Percentiles rank a stretch among this genome's conserved stretches.
Conservation (phyloP, 2,888 invertebrate species). For the Chloromyia formosa region DNA sequence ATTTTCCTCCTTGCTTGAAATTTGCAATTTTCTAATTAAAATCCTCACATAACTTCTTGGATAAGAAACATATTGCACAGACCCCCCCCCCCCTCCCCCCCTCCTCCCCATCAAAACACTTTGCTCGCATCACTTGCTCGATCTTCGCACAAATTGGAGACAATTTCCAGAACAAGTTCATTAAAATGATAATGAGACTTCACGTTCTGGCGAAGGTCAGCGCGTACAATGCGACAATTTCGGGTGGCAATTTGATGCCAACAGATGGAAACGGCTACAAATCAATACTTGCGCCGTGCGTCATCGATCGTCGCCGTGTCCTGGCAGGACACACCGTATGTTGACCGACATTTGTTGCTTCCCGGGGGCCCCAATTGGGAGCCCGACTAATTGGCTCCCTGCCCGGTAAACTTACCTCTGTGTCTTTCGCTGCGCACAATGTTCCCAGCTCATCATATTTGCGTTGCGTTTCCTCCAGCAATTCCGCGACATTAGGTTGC, state of each 20-base stretch:
- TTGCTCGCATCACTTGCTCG: neutral
- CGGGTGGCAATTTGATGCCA: neutral
- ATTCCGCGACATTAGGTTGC: constrained; percentile 51
- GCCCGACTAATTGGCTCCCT: neutral
- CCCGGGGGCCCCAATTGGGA: no score
- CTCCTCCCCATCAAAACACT: neutral
- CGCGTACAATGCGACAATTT: neutral
- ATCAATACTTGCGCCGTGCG: neutral
- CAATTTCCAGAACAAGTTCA: neutral
- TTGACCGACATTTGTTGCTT: no score
- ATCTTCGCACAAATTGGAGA: neutral
- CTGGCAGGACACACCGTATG: no score
- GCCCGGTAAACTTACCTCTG: constrained; percentile 66
- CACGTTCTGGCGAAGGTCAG: constrained; percentile 1
- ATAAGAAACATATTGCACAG: no score
- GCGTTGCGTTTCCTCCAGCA: constrained; percentile 58
- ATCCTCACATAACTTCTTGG: no score
- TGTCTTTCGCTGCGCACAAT: constrained; percentile 69
- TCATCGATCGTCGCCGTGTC: neutral
- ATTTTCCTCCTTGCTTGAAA: no score
- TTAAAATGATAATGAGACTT: neutral
- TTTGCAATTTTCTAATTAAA: no score
- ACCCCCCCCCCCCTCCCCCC: no score
- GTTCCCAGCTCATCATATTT: constrained; percentile 67
- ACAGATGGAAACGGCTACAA: constrained; percentile 1